Evolutionary conservation across 2,797 vertebrate genomes (phyloP).

Genomic region (Benthosema pterotum): DNA sequence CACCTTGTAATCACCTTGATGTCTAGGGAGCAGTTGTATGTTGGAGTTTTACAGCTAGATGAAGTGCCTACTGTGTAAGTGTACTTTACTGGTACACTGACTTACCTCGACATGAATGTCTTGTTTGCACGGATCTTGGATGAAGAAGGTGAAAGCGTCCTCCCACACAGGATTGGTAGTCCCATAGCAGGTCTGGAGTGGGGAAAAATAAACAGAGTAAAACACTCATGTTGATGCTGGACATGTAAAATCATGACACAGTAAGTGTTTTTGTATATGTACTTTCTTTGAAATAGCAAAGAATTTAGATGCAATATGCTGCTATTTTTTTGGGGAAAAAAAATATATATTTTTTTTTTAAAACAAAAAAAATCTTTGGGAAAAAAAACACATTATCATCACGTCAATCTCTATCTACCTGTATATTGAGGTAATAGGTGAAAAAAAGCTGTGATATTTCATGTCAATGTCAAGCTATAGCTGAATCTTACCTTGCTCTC

Average conservation of each 20-base stretch:
- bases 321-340: too few relatives aligned
- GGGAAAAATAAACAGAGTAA: background rate
- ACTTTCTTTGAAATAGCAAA: too few relatives aligned
- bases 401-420: too few relatives aligned
- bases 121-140: slow-evolving; percentile 87
- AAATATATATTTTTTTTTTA: too few relatives aligned
- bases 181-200: slow-evolving; percentile 84
- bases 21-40: slow-evolving; percentile 1
- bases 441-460: too few relatives aligned
- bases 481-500: slow-evolving; percentile 86
- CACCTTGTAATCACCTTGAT: background rate
- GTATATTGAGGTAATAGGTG: too few relatives aligned
- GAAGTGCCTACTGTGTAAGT: background rate
- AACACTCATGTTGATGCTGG: background rate
- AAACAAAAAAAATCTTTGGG: too few relatives aligned
- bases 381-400: too few relatives aligned
- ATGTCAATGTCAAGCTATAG: too few relatives aligned
- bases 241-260: too few relatives aligned
- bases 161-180: slow-evolving; percentile 88
- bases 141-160: slow-evolving; percentile 93
- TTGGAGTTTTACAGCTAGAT: background rate
- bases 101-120: slow-evolving; percentile 89
- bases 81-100: background rate
- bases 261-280: too few relatives aligned
- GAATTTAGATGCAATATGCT: too few relatives aligned